A percentile compares a stretch with the other conserved stretches of the same genome.
Evolutionary conservation across 2,113 vertebrate genomes (phyloP).

Genomic region (Tachycineta bicolor): DNA sequence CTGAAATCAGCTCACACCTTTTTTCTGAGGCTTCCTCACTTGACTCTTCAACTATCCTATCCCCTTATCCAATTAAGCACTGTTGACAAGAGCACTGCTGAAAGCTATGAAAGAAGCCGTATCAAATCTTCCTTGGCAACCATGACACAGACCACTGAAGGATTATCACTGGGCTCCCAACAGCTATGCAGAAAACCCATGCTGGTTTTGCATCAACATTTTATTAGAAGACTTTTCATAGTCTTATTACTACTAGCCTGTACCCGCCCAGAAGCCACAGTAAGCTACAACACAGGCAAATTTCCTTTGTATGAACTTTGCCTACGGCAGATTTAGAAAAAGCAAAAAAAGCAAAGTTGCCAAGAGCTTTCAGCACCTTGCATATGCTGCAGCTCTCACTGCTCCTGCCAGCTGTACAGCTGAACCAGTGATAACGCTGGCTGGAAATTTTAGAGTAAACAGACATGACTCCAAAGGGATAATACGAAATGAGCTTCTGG

Average conservation of each 20-base stretch:
- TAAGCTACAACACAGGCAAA: background rate
- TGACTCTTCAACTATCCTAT: background rate
- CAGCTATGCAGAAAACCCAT: background rate
- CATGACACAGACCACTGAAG: background rate
- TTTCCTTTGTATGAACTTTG: background rate
- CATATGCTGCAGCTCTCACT: background rate
- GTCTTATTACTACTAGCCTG: background rate
- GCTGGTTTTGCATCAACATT: background rate
- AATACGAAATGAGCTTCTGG: background rate
- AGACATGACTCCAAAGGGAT: background rate
- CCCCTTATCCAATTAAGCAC: slow-evolving; percentile 23
- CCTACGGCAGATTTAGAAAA: background rate
- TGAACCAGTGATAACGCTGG: background rate
- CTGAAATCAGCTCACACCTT: background rate
- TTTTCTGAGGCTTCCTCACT: background rate
- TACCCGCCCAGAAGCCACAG: background rate
- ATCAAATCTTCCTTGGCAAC: slow-evolving; percentile 13
- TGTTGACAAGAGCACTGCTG: background rate
- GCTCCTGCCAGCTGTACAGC: slow-evolving; percentile 19
- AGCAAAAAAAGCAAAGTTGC: background rate
- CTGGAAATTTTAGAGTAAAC: slow-evolving; percentile 20
- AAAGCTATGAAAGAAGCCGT: background rate
- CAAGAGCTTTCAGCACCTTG: slow-evolving; percentile 21
- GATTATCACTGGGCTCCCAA: slow-evolving; percentile 5
- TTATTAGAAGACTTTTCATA: background rate